These are phyloP conservation scores for Teleogryllus oceanicus DNA, from an alignment of 2,888 invertebrate genomes.

Conservation along the genomic window DNA sequence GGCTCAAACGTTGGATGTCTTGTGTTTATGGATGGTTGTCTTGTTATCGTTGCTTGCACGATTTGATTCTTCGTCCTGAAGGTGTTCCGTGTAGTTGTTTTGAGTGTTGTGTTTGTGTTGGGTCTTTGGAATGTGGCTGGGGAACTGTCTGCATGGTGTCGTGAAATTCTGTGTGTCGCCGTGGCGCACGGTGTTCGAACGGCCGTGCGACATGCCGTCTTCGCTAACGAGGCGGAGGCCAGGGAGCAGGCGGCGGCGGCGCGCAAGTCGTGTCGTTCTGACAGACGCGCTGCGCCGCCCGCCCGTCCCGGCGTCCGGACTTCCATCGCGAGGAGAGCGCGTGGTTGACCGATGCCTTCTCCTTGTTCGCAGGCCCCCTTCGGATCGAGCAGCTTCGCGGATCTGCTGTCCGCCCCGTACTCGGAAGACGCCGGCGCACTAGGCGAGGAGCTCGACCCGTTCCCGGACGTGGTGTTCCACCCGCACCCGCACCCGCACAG, in stretches of 20 bases:
- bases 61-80: not conserved
- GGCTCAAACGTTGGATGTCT: not conserved
- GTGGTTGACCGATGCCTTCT: not conserved
- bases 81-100: not conserved
- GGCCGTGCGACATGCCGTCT: not conserved
- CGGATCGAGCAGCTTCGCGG: conserved; percentile 73
- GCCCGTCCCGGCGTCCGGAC: too few species aligned
- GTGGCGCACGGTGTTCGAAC: not conserved
- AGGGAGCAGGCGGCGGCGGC: too few species aligned
- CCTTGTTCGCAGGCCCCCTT: conserved; percentile 62
- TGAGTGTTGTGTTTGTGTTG: not conserved
- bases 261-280: too few species aligned
- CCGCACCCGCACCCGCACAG: conserved; percentile 43
- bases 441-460: conserved; percentile 71
- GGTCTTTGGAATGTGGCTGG: too few species aligned
- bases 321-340: too few species aligned
- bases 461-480: conserved; percentile 61
- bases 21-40: not conserved
- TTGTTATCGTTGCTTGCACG: conserved; percentile 18
- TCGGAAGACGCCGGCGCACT: conserved; percentile 67
- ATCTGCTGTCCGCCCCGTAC: conserved; percentile 70
- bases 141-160: too few species aligned
- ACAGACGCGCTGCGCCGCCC: too few species aligned
- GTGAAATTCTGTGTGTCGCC: not conserved
- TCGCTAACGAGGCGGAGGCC: not conserved